Percentiles rank a stretch among this genome's conserved stretches.
phyloP scores from a whole-genome alignment of 2,888 invertebrate genomes.

The Pyrrhia umbra region DNA sequence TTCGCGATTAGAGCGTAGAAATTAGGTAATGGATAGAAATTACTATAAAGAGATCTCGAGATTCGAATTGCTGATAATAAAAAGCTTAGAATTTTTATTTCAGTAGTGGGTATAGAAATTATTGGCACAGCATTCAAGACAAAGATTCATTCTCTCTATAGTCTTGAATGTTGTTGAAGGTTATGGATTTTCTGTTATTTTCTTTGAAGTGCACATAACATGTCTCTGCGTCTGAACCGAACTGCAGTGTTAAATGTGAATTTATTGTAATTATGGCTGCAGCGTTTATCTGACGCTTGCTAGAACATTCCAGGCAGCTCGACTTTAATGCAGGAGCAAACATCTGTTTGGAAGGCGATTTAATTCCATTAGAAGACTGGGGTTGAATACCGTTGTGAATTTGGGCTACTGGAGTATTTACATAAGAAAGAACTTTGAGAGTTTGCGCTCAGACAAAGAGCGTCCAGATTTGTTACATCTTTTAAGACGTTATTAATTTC shows the following conservation, averaged over 20 bases:
- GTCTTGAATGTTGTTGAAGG: neutral
- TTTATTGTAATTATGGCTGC: conserved; percentile 64
- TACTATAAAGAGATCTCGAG: no score
- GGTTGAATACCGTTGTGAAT: conserved; percentile 2
- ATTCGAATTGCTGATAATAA: no score
- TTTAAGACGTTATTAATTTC: no score
- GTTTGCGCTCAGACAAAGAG: no score
- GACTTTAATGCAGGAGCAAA: conserved; percentile 42
- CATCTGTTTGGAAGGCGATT: conserved; percentile 40
- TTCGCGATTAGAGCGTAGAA: no score
- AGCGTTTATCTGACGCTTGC: conserved; percentile 48
- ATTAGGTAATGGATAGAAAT: no score
- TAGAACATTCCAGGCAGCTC: conserved; percentile 39
- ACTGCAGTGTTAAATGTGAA: conserved; percentile 61
- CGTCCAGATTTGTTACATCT: no score
- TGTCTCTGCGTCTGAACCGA: conserved; percentile 44
- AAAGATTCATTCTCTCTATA: conserved; percentile 15
- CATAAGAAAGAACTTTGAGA: neutral
- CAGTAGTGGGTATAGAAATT: no score
- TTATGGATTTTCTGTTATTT: conserved; percentile 34
- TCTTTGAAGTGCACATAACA: conserved; percentile 22
- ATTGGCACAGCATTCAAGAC: no score
- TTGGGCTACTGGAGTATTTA: neutral
- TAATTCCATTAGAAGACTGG: conserved; percentile 20
- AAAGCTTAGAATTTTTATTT: no score